These are phyloP conservation scores for Melanitta fusca DNA, from an alignment of 2,797 vertebrate genomes.

Conservation along the genomic window DNA sequence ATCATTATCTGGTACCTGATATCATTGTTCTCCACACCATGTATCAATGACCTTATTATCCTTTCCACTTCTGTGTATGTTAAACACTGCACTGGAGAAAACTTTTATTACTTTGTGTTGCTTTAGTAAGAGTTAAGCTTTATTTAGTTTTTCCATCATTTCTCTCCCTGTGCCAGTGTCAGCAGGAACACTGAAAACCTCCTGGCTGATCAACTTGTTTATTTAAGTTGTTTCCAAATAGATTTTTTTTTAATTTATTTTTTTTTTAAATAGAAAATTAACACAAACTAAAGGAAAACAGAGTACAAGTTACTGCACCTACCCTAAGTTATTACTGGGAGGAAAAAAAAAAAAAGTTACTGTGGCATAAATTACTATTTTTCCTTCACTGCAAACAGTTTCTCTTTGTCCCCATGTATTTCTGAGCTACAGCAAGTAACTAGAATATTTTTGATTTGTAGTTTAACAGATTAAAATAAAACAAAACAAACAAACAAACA, in stretches of 20 bases:
- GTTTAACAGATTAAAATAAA: not conserved
- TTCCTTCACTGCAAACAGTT: conserved; percentile 2
- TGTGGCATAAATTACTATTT: not conserved
- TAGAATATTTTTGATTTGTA: not conserved
- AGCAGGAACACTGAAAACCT: conserved; percentile 51
- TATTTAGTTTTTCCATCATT: conserved; percentile 59
- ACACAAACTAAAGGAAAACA: conserved; percentile 32
- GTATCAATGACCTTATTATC: no score
- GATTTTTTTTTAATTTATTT: not conserved
- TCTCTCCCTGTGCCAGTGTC: conserved; percentile 53
- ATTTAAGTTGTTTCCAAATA: conserved; percentile 62
- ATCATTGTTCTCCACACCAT: not conserved
- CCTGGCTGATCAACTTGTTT: conserved; percentile 49
- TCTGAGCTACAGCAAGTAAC: not conserved
- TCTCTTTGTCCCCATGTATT: not conserved
- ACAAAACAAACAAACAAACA: not conserved
- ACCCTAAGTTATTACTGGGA: conserved; percentile 2
- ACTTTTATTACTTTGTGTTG: not conserved
- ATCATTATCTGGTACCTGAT: not conserved
- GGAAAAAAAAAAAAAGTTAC: not conserved
- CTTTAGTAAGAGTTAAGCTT: conserved; percentile 18
- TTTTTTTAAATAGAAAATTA: conserved; percentile 33
- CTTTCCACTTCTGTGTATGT: not conserved
- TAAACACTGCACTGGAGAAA: not conserved
- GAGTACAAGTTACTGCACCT: conserved; percentile 31